Evolutionary conservation across 2,888 invertebrate species (phyloP).

Genomic region (Teleiodes luculella): DNA sequence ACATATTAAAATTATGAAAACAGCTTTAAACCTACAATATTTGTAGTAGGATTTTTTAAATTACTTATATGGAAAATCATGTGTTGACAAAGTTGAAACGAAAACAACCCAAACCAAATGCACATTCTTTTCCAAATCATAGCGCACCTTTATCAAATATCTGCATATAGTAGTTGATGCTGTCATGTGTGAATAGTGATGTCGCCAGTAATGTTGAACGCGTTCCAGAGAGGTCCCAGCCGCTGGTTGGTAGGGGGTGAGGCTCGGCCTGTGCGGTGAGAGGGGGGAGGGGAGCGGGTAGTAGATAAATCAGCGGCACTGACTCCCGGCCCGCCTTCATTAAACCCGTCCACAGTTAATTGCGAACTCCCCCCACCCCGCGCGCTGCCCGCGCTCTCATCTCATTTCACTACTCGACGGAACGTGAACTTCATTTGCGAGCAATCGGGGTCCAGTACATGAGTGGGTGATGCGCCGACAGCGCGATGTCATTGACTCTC

Average conservation of each 20-base stretch:
- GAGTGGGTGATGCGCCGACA: background rate
- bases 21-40: too few species aligned
- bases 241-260: background rate
- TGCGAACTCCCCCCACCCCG: conserved; percentile 29
- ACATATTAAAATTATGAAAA: too few species aligned
- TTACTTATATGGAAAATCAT: too few species aligned
- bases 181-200: too few species aligned
- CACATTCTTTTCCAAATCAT: too few species aligned
- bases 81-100: too few species aligned
- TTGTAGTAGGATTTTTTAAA: too few species aligned
- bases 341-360: conserved; percentile 47
- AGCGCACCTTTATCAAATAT: too few species aligned
- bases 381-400: conserved; percentile 13
- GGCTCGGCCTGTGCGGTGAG: background rate
- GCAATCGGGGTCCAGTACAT: background rate
- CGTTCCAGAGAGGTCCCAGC: background rate
- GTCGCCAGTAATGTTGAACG: background rate
- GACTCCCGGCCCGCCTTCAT: conserved; percentile 38
- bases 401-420: background rate
- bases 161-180: too few species aligned
- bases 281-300: conserved; percentile 18
- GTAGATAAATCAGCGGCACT: conserved; percentile 45
- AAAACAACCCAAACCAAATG: too few species aligned
- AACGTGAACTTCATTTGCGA: conserved; percentile 34
- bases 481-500: conserved; percentile 3